A percentile compares a stretch with the other conserved stretches of the same genome.
phyloP scores from a whole-genome alignment of 2,888 invertebrate species.

The Thymelicus sylvestris region DNA sequence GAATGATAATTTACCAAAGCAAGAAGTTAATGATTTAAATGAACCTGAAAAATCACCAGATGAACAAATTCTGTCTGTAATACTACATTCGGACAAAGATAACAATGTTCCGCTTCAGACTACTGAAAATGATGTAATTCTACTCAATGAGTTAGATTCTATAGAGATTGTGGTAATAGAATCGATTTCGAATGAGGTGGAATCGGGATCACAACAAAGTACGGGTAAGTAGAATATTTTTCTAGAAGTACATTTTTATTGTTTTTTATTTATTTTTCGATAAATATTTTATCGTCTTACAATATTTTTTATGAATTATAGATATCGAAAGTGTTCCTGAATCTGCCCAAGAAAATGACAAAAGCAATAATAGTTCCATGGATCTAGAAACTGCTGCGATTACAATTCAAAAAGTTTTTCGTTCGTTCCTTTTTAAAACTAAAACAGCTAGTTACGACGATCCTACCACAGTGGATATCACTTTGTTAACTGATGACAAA shows the following conservation, averaged over 20 bases:
- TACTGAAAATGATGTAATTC: conserved; percentile 8
- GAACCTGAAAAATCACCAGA: conserved; percentile 14
- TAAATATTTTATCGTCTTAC: not conserved
- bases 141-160: not conserved
- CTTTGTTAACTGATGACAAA: conserved; percentile 44
- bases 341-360: conserved; percentile 21
- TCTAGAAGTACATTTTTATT: not conserved
- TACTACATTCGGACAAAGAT: not conserved
- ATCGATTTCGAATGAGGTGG: not conserved
- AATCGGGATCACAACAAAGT: not conserved
- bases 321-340: conserved; percentile 14
- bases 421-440: conserved; percentile 77
- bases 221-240: not conserved
- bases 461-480: conserved; percentile 57
- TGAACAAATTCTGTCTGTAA: conserved; percentile 19
- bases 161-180: not conserved
- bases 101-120: not conserved
- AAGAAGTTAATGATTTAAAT: conserved; percentile 1
- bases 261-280: not conserved
- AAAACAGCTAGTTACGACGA: conserved; percentile 75
- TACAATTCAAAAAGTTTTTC: conserved; percentile 85
- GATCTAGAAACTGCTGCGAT: conserved; percentile 81
- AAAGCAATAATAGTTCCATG: conserved; percentile 51
- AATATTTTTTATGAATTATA: not conserved
- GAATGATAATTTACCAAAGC: not conserved